Percentiles rank a stretch among this genome's conserved stretches.
These are phyloP conservation scores for Lissonota sp. DNA, from an alignment of 2,888 invertebrate species.

Conservation along the genomic window DNA sequence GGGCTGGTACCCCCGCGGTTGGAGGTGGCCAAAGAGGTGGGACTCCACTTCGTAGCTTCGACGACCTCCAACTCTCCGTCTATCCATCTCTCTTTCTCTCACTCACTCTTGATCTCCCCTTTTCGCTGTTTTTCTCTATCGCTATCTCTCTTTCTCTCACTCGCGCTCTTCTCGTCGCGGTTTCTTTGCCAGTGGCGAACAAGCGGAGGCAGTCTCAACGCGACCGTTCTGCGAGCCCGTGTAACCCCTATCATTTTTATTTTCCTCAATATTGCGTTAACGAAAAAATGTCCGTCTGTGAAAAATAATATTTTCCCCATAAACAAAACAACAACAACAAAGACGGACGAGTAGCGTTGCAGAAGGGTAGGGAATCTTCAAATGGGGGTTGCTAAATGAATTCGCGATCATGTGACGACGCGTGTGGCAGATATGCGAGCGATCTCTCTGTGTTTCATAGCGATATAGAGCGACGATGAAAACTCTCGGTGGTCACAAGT, in stretches of 20 bases:
- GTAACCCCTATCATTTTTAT: conserved; percentile 51
- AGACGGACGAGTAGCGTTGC: not conserved
- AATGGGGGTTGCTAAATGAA: not conserved
- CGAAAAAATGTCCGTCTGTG: not conserved
- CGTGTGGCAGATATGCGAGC: no score
- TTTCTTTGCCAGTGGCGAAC: conserved; percentile 78
- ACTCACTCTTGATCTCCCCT: not conserved
- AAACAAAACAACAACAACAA: not conserved
- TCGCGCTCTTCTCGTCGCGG: conserved; percentile 57
- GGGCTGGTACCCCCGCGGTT: conserved; percentile 83
- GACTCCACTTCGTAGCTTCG: conserved; percentile 78
- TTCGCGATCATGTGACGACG: not conserved
- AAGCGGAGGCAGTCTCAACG: conserved; percentile 82
- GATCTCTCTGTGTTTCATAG: no score
- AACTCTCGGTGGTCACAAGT: no score
- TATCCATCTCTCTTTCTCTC: conserved; percentile 38
- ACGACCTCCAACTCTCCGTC: conserved; percentile 58
- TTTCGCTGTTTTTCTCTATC: conserved; percentile 6
- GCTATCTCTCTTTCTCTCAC: conserved; percentile 41
- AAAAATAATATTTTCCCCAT: not conserved
- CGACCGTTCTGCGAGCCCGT: conserved; percentile 80
- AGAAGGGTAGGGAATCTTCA: not conserved
- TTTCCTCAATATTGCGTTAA: not conserved
- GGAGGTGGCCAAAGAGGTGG: conserved; percentile 83
- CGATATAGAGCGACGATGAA: no score